phyloP scores from a whole-genome alignment of 2,888 invertebrate species.

The Drosophila kambysellisi region DNA sequence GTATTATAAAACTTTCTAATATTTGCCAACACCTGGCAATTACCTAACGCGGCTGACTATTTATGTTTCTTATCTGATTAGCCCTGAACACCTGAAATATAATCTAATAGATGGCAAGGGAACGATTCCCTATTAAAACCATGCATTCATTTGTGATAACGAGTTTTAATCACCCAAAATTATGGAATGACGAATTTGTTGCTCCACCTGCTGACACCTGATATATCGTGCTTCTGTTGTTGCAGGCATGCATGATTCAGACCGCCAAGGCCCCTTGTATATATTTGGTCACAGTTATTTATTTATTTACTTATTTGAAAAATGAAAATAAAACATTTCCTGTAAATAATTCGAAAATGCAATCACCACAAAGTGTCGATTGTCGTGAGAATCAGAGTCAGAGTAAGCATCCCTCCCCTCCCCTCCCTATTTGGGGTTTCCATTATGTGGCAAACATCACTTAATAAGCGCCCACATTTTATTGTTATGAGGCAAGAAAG shows the following conservation, averaged over 20 bases:
- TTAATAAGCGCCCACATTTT: not conserved
- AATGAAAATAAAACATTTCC: constrained; percentile 41
- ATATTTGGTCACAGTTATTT: constrained; percentile 14
- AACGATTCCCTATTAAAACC: not conserved
- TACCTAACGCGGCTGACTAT: not conserved
- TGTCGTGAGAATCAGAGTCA: not conserved
- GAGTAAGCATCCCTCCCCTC: not conserved
- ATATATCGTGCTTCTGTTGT: constrained; percentile 26
- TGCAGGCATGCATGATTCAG: constrained; percentile 29
- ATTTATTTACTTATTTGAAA: constrained; percentile 3
- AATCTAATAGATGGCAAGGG: constrained; percentile 34
- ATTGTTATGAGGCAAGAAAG: not conserved
- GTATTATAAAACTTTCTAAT: not conserved
- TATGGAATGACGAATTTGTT: constrained; percentile 32
- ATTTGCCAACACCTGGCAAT: constrained; percentile 11
- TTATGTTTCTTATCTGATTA: constrained; percentile 23
- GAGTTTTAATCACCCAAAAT: constrained; percentile 5
- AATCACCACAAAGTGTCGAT: constrained; percentile 7
- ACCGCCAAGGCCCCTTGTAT: not conserved
- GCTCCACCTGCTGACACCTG: constrained; percentile 11
- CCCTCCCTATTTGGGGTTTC: not conserved
- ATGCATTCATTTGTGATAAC: constrained; percentile 14
- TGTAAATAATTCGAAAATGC: constrained; percentile 31
- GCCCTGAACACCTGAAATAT: constrained; percentile 22
- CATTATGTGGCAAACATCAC: constrained; percentile 1